Conservation (phyloP, 2,888 invertebrate species). For the Cheilosia soror region DNA sequence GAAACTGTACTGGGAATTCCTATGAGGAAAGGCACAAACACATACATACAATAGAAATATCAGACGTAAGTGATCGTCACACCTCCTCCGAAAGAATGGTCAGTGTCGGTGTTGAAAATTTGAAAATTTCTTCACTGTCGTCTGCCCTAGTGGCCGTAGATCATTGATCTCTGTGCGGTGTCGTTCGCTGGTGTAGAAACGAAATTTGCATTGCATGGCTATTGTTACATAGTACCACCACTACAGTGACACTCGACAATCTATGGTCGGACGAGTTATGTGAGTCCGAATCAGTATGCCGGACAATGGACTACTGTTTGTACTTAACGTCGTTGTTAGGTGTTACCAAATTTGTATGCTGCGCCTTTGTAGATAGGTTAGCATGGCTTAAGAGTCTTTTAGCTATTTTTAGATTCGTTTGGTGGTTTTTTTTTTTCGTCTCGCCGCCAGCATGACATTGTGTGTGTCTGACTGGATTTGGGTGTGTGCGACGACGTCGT, state of each 20-base stretch:
- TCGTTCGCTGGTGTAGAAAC: constrained; percentile 53
- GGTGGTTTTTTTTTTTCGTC: constrained; percentile 10
- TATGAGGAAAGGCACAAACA: constrained; percentile 37
- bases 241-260: constrained; percentile 9
- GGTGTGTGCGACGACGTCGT: constrained; percentile 22
- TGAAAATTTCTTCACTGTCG: constrained; percentile 54
- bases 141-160: constrained; percentile 50
- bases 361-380: constrained; percentile 38
- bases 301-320: constrained; percentile 14
- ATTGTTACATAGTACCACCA: constrained; percentile 67
- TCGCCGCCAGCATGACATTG: constrained; percentile 41
- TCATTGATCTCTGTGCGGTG: constrained; percentile 66
- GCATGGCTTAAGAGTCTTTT: constrained; percentile 47
- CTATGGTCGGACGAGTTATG: constrained; percentile 46
- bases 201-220: constrained; percentile 69
- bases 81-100: constrained; percentile 64
- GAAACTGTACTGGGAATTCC: constrained; percentile 26
- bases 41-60: background rate
- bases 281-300: constrained; percentile 65
- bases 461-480: background rate
- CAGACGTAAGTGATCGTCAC: constrained; percentile 22
- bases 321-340: constrained; percentile 21
- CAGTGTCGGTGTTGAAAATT: constrained; percentile 59
- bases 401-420: constrained; percentile 56
- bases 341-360: constrained; percentile 67